A percentile compares a stretch with the other conserved stretches of the same genome.
phyloP scores from a whole-genome alignment of 2,888 invertebrate species.

The Plagodis pulveraria region DNA sequence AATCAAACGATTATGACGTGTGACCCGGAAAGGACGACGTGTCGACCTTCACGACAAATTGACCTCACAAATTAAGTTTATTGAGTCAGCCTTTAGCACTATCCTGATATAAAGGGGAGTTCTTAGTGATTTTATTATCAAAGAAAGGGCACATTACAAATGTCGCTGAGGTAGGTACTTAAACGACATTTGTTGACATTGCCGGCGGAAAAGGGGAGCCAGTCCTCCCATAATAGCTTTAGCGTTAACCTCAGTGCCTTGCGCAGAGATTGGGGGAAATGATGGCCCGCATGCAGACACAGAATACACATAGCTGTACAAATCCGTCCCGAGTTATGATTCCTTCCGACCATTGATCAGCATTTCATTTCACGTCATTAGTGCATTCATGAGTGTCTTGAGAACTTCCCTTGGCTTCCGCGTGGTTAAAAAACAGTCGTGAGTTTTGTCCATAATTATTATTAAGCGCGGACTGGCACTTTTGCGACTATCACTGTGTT shows the following conservation, averaged over 20 bases:
- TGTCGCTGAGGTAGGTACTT: conserved; percentile 18
- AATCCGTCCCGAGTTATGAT: too few relatives aligned
- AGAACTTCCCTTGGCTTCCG: too few relatives aligned
- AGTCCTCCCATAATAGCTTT: conserved; percentile 8
- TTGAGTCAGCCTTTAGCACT: conserved; percentile 9
- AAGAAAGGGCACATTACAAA: conserved; percentile 21
- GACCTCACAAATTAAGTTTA: conserved; percentile 14
- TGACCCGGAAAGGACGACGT: conserved; percentile 12
- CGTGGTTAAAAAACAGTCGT: too few relatives aligned
- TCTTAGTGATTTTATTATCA: conserved; percentile 18
- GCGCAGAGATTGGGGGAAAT: neutral
- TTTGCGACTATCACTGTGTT: too few relatives aligned
- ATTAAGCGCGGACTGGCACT: too few relatives aligned
- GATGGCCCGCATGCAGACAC: neutral
- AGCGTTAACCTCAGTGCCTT: neutral
- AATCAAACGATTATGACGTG: conserved; percentile 5
- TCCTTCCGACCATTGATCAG: too few relatives aligned
- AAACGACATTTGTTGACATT: conserved; percentile 14
- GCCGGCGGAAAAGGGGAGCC: conserved; percentile 11
- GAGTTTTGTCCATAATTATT: too few relatives aligned
- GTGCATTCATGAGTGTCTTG: too few relatives aligned
- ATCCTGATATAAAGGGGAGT: conserved; percentile 13
- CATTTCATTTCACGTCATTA: too few relatives aligned
- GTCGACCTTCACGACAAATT: conserved; percentile 15
- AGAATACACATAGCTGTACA: too few relatives aligned